A percentile compares a stretch with the other conserved stretches of the same genome.
Conservation (phyloP, 2,888 invertebrate species). For the Spodoptera exigua region DNA sequence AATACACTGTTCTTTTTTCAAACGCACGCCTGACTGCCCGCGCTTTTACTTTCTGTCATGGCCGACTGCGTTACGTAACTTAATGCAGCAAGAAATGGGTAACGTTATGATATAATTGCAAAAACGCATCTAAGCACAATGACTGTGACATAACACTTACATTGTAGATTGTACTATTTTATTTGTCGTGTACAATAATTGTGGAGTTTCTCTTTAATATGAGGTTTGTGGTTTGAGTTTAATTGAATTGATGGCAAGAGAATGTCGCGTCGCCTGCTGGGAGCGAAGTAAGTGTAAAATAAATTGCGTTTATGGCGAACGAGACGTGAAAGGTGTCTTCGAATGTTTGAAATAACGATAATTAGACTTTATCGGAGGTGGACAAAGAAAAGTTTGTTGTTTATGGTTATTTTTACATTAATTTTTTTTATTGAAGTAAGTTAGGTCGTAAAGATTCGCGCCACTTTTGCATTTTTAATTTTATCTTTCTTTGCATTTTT, state of each 20-base stretch:
- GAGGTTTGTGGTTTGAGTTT: constrained; percentile 44
- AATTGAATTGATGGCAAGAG: constrained; percentile 35
- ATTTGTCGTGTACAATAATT: constrained; percentile 39
- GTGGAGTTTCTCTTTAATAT: constrained; percentile 43
- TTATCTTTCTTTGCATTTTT: constrained; percentile 4
- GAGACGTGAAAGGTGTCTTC: constrained; percentile 23
- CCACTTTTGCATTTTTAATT: constrained; percentile 29
- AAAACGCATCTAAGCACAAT: constrained; percentile 55
- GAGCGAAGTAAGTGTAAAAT: constrained; percentile 12
- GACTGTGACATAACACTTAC: constrained; percentile 50
- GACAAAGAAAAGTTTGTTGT: constrained; percentile 9
- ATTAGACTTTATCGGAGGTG: constrained; percentile 16
- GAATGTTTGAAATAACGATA: constrained; percentile 19
- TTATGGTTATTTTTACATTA: not conserved
- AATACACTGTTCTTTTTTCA: constrained; percentile 65
- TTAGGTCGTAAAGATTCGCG: constrained; percentile 10
- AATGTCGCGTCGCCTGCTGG: constrained; percentile 19
- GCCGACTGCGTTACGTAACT: constrained; percentile 77
- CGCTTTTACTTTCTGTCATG: constrained; percentile 82
- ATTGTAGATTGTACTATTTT: constrained; percentile 45
- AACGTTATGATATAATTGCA: constrained; percentile 65
- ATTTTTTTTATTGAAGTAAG: constrained; percentile 5
- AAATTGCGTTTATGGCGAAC: constrained; percentile 34
- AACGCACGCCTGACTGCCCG: constrained; percentile 72
- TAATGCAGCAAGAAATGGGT: constrained; percentile 70